Percentiles rank a stretch among this genome's conserved stretches.
Evolutionary conservation across 2,888 invertebrate species (phyloP).

Genomic region (Sthenelais limicola): DNA sequence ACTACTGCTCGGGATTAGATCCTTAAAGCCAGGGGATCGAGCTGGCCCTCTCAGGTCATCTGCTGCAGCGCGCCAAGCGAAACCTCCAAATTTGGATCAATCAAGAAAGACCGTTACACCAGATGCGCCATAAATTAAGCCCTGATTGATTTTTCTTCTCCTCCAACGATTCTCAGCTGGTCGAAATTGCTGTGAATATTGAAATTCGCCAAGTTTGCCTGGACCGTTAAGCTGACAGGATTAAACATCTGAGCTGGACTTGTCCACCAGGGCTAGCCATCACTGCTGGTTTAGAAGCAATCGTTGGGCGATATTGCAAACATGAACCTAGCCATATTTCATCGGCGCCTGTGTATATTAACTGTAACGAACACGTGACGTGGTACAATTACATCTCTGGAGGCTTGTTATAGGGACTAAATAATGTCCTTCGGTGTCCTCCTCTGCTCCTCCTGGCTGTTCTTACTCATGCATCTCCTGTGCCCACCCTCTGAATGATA

Average conservation of each 20-base stretch:
- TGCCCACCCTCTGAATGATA: too few relatives aligned
- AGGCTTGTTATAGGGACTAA: constrained; percentile 29
- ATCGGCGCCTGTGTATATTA: constrained; percentile 4
- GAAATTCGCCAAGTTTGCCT: constrained; percentile 13
- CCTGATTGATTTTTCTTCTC: constrained; percentile 35
- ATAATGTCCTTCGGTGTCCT: too few relatives aligned
- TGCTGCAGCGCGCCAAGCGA: neutral
- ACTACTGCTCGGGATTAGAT: constrained; percentile 9
- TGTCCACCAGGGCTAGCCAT: neutral
- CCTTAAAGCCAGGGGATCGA: neutral
- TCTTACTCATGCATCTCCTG: too few relatives aligned
- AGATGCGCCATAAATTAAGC: constrained; percentile 29
- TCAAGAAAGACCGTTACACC: constrained; percentile 1
- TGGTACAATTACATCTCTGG: constrained; percentile 17
- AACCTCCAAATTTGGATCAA: constrained; percentile 26
- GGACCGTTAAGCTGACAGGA: constrained; percentile 16
- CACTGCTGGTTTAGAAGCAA: neutral
- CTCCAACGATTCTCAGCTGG: constrained; percentile 33
- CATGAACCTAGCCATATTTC: constrained; percentile 18
- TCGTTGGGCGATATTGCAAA: neutral
- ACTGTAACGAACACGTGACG: constrained; percentile 29
- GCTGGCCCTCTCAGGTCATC: neutral
- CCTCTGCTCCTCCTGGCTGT: too few relatives aligned
- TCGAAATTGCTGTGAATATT: constrained; percentile 29
- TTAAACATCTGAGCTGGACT: constrained; percentile 18